Evolutionary conservation across 2,888 invertebrate genomes (phyloP).

Genomic region (Dasysyrphus albostriatus): DNA sequence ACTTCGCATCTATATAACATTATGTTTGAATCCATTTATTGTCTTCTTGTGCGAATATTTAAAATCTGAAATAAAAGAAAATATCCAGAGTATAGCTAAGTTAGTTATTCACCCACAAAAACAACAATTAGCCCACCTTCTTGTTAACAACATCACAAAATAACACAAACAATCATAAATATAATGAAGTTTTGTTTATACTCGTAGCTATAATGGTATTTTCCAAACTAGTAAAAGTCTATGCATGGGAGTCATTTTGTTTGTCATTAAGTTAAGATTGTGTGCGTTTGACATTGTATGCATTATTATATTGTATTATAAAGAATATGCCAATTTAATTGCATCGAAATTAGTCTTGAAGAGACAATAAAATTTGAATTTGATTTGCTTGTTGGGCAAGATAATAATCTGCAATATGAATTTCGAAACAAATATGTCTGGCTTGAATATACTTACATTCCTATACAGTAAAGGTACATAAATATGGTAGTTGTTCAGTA

Average conservation of each 20-base stretch:
- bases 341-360: conserved; percentile 33
- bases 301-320: not conserved
- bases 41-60: not conserved
- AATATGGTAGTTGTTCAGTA: too few species aligned
- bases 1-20: not conserved
- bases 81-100: not conserved
- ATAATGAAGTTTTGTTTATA: not conserved
- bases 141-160: conserved; percentile 12
- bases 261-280: not conserved
- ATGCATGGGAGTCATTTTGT: not conserved
- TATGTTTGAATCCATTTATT: not conserved
- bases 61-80: not conserved
- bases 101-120: conserved; percentile 5
- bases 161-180: not conserved
- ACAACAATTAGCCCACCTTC: not conserved
- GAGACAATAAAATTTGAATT: conserved; percentile 23
- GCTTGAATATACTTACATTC: too few species aligned
- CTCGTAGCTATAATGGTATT: too few species aligned
- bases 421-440: not conserved
- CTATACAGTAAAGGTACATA: too few species aligned
- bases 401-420: conserved; percentile 31
- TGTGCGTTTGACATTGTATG: not conserved
- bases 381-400: conserved; percentile 53
- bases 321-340: conserved; percentile 41
- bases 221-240: not conserved